Percentiles rank a stretch among this genome's conserved stretches.
These are phyloP conservation scores for Chaetodon auriga DNA, from an alignment of 2,113 vertebrate genomes.

Conservation along the genomic window DNA sequence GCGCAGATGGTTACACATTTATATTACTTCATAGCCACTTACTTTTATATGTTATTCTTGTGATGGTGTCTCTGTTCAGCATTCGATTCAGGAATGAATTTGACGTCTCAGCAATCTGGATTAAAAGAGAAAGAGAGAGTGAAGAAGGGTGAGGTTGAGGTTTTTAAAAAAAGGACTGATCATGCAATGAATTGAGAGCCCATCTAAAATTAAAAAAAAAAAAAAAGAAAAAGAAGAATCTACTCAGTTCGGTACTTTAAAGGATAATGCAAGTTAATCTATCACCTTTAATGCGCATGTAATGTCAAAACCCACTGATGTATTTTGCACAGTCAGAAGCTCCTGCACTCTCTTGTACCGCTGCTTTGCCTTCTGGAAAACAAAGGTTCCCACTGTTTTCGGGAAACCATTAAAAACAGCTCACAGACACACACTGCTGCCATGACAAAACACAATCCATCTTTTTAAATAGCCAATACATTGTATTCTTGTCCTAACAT, in stretches of 20 bases:
- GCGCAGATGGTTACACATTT: not conserved
- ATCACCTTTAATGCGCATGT: constrained; percentile 36
- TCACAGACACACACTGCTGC: constrained; percentile 32
- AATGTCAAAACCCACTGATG: constrained; percentile 44
- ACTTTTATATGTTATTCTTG: constrained; percentile 99
- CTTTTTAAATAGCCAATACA: constrained; percentile 16
- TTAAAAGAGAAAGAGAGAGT: constrained; percentile 18
- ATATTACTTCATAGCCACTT: constrained; percentile 79
- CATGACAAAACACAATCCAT: constrained; percentile 17
- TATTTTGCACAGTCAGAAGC: constrained; percentile 41
- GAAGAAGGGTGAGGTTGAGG: constrained; percentile 7
- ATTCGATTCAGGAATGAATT: constrained; percentile 99
- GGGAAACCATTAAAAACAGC: constrained; percentile 42
- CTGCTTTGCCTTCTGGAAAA: constrained; percentile 55
- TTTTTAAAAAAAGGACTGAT: not conserved
- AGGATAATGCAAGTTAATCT: constrained; percentile 29
- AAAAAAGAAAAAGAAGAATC: not conserved
- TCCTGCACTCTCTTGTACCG: constrained; percentile 3
- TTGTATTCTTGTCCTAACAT: not conserved
- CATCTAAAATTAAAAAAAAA: constrained; percentile 19
- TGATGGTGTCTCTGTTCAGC: constrained; percentile 99
- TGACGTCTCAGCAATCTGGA: constrained; percentile 96
- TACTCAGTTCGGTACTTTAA: not conserved
- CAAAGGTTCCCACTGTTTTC: constrained; percentile 46
- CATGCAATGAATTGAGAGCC: constrained; percentile 15